phyloP scores from a whole-genome alignment of 2,797 vertebrate genomes.

The Percopsis omiscomaycus region DNA sequence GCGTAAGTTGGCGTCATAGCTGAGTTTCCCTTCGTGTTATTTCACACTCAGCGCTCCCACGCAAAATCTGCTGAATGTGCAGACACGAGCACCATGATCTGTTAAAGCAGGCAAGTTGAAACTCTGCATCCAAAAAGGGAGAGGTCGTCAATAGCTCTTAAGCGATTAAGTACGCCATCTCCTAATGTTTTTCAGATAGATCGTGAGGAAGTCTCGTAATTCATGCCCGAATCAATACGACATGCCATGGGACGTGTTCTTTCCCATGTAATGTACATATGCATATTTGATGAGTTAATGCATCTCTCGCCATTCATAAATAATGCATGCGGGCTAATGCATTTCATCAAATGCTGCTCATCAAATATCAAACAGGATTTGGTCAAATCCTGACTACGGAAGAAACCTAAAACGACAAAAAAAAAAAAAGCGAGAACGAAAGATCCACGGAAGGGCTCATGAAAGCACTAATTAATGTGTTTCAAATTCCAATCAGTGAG shows the following conservation, averaged over 20 bases:
- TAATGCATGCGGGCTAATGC: slow-evolving; percentile 73
- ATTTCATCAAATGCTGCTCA: slow-evolving; percentile 71
- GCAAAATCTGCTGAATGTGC: slow-evolving; percentile 63
- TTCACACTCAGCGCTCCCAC: slow-evolving; percentile 52
- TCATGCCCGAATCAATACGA: slow-evolving; percentile 74
- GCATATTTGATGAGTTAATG: slow-evolving; percentile 77
- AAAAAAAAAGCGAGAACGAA: slow-evolving; percentile 34
- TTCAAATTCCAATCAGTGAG: slow-evolving; percentile 59
- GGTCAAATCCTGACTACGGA: slow-evolving; percentile 43
- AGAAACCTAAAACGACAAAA: slow-evolving; percentile 53
- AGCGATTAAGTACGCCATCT: slow-evolving; percentile 54
- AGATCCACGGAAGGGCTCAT: slow-evolving; percentile 10
- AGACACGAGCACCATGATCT: slow-evolving; percentile 44
- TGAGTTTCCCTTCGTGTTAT: slow-evolving; percentile 51
- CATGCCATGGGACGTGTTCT: slow-evolving; percentile 71
- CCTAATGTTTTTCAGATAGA: slow-evolving; percentile 65
- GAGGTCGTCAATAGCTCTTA: slow-evolving; percentile 57
- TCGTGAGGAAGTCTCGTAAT: slow-evolving; percentile 57
- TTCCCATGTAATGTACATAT: slow-evolving; percentile 74
- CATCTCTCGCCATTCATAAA: slow-evolving; percentile 70
- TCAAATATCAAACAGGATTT: slow-evolving; percentile 75
- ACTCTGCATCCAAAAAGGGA: slow-evolving; percentile 31
- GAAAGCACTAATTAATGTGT: slow-evolving; percentile 66
- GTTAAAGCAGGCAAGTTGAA: slow-evolving; percentile 48
- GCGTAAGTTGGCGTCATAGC: slow-evolving; percentile 44